Base-by-base conservation (phyloP, 2,888 invertebrate species). In the Zaprionus obscuricornis region DNA sequence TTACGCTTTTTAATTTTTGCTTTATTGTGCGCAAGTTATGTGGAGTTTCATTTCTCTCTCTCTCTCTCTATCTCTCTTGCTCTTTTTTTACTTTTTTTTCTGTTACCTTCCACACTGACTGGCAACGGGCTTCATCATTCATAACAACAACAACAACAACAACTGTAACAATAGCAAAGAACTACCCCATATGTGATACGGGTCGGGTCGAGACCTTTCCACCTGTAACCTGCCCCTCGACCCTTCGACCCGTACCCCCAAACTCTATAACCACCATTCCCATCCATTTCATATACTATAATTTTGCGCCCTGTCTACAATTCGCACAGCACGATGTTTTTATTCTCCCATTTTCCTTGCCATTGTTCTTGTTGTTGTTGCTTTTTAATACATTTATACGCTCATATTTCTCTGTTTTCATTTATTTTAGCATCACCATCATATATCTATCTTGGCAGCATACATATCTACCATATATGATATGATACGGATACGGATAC, bases 1-100 rank as follows among this genome's bases (percentile, higher is more conserved):
- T 84, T 72, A 79, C 79, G 83, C 67, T 75, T 78, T 82, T 82
- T 82, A 85, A 85, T 85, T 85, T 82, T 85, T 85, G 81, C 74
- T 85, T 82, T 85, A 85, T 82, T 75, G 81, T 85, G 79, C 75
- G 78, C 55, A 76, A 82, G 75, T 67, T 82, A 75, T 82, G 51
- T 54, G 43, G 11, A 13, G 22, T 39, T 50, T 18, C 26, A 11
- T 37, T 11, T 45, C 45, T 26, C 27, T 17, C 7, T 29, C 24
- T 29, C 29, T 29, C 10, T 29, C 29, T 29, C 29, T 29, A 3
- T 29, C 29, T 29, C 29, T 22, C 22, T 22, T 7, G 4, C 22
- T 22, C 5, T 22, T 7, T 22, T n/a, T n/a, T n/a, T n/a, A n/a
- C n/a, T n/a, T n/a, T n/a, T n/a, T n/a, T n/a, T n/a, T n/a, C n/a